phyloP scores from a whole-genome alignment of 1,140 invertebrate species.

The Telenomus remus region DNA sequence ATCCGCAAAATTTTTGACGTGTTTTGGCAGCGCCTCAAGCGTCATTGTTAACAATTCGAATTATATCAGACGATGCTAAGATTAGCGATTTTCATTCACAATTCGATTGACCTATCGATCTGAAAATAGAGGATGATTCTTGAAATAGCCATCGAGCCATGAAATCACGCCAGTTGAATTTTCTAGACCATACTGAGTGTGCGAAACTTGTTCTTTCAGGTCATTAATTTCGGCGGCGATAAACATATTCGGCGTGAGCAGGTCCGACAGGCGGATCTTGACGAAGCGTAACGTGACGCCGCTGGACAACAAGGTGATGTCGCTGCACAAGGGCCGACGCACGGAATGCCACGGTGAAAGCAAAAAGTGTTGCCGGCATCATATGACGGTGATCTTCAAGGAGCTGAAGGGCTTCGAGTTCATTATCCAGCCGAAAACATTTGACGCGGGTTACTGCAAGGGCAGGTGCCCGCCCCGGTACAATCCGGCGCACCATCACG shows the following conservation, averaged over 20 bases:
- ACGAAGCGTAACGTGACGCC: constrained; percentile 36
- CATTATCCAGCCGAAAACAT: constrained; percentile 82
- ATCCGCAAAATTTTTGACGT: no score
- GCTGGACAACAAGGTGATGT: constrained; percentile 64
- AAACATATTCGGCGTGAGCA: constrained; percentile 31
- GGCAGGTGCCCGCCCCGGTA: constrained; percentile 82
- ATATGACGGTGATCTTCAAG: constrained; percentile 80
- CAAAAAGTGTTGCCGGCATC: constrained; percentile 81
- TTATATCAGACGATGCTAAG: no score
- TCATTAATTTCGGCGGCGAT: constrained; percentile 29
- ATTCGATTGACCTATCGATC: no score
- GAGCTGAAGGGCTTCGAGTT: constrained; percentile 82
- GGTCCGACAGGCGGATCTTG: constrained; percentile 28
- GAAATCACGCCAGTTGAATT: no score
- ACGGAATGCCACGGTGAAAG: constrained; percentile 75
- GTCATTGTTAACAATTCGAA: no score
- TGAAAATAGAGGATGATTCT: no score
- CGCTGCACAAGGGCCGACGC: constrained; percentile 67
- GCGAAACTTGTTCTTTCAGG: no score
- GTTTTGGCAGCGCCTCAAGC: no score
- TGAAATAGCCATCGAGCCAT: no score
- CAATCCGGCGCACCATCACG: constrained; percentile 84
- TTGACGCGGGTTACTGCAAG: constrained; percentile 84
- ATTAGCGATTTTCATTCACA: no score
- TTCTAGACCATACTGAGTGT: no score